Base-by-base conservation (phyloP, 2,888 invertebrate genomes). In the Endomychus coccineus region DNA sequence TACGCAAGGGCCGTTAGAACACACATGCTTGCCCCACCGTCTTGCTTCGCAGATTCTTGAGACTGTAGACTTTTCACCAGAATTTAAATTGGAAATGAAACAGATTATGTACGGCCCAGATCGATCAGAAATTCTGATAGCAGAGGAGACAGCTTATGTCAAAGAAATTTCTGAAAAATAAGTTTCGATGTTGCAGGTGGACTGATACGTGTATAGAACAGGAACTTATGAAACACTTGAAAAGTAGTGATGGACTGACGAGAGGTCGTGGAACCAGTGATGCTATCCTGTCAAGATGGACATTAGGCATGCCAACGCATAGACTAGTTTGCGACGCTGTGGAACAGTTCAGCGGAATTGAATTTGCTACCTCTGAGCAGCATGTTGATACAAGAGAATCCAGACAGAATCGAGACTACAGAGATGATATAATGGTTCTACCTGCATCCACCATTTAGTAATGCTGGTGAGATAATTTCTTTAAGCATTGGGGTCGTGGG, bases 271-370 rank as follows among this genome's bases (percentile, higher is more conserved):
- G 30, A 35, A 30, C 31, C n/a, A 30, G 27, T 19, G 31, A 16
- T 14, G 30, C 29, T 15, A 34, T 29, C 10, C 13, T n/a, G 6
- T 16, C 34, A 6, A 28, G 7, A n/a, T 28, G 28, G 28, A 28
- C 16, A 15, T n/a, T n/a, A 3, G 6, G n/a, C 13, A 28, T 28
- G 28, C 28, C 28, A 3, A 14, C 28, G 6, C n/a, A 2, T 3
- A n/a, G 7, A 7, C 13, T 9, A 10, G 28, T 21, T 6, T 31
- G 19, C 3, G 25, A 36, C 27, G 27, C 36, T 15, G 33, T 40
- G 67, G 62, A 39, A 34, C 22, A 42, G 13, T 44, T 44, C 33
- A 27, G 24, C 16, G 34, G 27, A 11, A 19, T 37, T 15, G 16
- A 12, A 13, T 28, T 4, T 13, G 34, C 10, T 13, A 27, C 43